A percentile compares a stretch with the other conserved stretches of the same genome.
Conservation (phyloP, 2,113 vertebrate species). For the Clarias magur region DNA sequence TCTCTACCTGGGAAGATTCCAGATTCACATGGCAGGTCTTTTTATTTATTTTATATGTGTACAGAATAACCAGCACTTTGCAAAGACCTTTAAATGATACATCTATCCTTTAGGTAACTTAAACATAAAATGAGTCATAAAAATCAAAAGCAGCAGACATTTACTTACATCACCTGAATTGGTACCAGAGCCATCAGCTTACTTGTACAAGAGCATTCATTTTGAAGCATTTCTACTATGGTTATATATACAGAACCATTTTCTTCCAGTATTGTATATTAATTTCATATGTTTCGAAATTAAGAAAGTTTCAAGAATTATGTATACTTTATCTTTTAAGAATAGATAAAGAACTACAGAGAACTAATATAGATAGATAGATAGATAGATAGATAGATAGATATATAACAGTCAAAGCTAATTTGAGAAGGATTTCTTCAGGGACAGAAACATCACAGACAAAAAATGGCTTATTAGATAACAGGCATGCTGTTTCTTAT, state of each 20-base stretch:
- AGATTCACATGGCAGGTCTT: background rate
- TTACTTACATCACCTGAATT: background rate
- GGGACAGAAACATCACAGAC: too few species aligned
- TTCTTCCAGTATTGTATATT: background rate
- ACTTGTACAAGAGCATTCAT: background rate
- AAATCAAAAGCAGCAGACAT: background rate
- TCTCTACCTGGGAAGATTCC: constrained; percentile 3
- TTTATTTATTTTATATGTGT: background rate
- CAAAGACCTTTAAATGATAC: background rate
- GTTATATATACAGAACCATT: too few species aligned
- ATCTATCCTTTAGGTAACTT: background rate
- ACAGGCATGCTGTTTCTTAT: too few species aligned
- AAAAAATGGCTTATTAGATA: too few species aligned
- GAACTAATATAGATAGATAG: too few species aligned
- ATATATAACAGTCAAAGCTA: too few species aligned
- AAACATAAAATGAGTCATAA: background rate
- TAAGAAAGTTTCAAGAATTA: too few species aligned
- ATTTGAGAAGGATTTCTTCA: too few species aligned
- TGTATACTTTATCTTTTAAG: too few species aligned
- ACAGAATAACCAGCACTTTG: background rate
- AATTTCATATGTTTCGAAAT: too few species aligned
- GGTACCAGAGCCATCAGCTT: background rate
- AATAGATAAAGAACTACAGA: too few species aligned
- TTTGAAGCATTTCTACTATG: background rate
- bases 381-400: too few species aligned